Evolutionary conservation across 2,888 invertebrate genomes (phyloP), one percentile per base, ranked within the genome.

Genomic region (Gnatocerus cornutus): DNA sequence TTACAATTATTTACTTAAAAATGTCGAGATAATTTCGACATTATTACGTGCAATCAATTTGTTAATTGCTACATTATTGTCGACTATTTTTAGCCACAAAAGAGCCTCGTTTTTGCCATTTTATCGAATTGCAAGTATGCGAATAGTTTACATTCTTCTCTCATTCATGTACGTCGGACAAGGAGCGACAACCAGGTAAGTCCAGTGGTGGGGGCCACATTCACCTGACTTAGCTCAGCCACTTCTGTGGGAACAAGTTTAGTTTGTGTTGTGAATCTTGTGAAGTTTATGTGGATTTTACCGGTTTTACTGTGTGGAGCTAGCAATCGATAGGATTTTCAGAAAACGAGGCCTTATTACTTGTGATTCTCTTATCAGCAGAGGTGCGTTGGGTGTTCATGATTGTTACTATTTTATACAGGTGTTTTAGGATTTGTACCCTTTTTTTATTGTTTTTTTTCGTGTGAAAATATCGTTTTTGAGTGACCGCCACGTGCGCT

Each of bases 201-300:
- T 43, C 10, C 13, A 16, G 43, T 53, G 55, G 64, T 63, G 65
- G 69, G 65, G 30, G 65, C 33, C 69, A 59, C 69, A 53, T 67
- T 67, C 70, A 66, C 66, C 66, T 70, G 66, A 67, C 70, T 70
- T 21, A 21, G 21, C 21, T 56, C 56, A 62, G 69, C 27, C 59
- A n/a, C 14, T 16, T 48, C 39, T 37, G 53, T 66, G 69, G 58
- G 69, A 65, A 62, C 62, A 53, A 67, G 70, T 67, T 70, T 58
- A 62, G 61, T 62, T 66, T 66, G 70, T 67, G 56, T 27, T 33
- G 70, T 67, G 66, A 65, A 65, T 61, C 37, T 27, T 50, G 64
- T 59, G 52, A n/a, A 46, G 56, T 56, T 29, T 48, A 21, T 33
- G 61, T 67, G 64, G 16, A 37, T 48, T 46, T 61, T 12, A 16